These are phyloP conservation scores for Calephelis nemesis DNA, from an alignment of 1,140 invertebrate species.

Conservation along the genomic window DNA sequence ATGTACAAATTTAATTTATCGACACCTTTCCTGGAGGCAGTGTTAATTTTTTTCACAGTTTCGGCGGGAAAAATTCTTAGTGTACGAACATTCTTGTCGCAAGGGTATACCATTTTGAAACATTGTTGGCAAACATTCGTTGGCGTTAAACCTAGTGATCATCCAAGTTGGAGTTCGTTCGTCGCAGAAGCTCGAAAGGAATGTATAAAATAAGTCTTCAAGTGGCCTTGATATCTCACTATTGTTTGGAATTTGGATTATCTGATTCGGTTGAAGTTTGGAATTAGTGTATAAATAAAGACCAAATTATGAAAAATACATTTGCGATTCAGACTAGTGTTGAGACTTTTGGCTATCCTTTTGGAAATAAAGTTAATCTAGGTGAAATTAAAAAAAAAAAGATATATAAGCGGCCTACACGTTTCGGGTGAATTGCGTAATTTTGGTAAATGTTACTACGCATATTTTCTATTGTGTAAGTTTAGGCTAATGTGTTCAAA, in stretches of 20 bases:
- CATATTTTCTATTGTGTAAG: slow-evolving; percentile 78
- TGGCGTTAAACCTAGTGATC: slow-evolving; percentile 44
- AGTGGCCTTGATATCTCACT: slow-evolving; percentile 77
- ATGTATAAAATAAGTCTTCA: slow-evolving; percentile 72
- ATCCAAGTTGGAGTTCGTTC: slow-evolving; percentile 47
- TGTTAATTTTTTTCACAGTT: slow-evolving; percentile 65
- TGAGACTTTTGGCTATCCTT: slow-evolving; percentile 77
- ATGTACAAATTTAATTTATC: slow-evolving; percentile 75
- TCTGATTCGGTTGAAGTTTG: slow-evolving; percentile 73
- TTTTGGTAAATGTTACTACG: slow-evolving; percentile 79
- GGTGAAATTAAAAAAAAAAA: slow-evolving; percentile 58
- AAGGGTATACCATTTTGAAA: slow-evolving; percentile 72
- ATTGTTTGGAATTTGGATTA: slow-evolving; percentile 72
- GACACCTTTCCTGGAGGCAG: slow-evolving; percentile 49
- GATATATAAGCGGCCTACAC: slow-evolving; percentile 74
- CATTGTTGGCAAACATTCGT: slow-evolving; percentile 64
- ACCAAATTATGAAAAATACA: slow-evolving; percentile 73
- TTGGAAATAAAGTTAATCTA: slow-evolving; percentile 73
- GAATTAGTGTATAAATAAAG: slow-evolving; percentile 74
- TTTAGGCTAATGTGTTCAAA: slow-evolving; percentile 79
- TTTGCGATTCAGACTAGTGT: slow-evolving; percentile 70
- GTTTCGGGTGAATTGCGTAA: slow-evolving; percentile 75
- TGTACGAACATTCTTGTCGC: slow-evolving; percentile 65
- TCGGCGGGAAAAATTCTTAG: slow-evolving; percentile 65
- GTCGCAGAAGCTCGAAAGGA: slow-evolving; percentile 49